Base-by-base conservation (phyloP, 2,797 vertebrate genomes). In the Chelon labrosus region DNA sequence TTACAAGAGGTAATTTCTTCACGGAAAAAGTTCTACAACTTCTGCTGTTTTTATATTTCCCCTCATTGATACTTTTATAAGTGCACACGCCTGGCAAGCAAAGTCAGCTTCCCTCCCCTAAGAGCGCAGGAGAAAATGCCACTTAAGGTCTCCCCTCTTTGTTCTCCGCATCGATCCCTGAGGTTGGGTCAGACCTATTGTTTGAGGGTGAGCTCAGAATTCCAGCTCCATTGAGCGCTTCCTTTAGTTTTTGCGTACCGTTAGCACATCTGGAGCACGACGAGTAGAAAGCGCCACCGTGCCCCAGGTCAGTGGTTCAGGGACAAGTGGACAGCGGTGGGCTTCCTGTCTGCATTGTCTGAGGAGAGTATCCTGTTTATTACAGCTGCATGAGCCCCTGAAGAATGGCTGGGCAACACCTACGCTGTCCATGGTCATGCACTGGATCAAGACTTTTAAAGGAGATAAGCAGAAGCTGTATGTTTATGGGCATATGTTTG, bases 361-460 rank as follows among this genome's bases (percentile, higher is more conserved):
- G 10, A 66, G 60, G 70, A 70, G 47, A 67, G 70, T 57, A 85
- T 93, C 91, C 91, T 95, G 91, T 94, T 93, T 93, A 88, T 88
- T 60, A 27, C 76, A 85, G 73, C 60, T 90, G 86, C 81, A 79
- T 55, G 75, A 68, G 58, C 56, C 1, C 12, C 79, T 85, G 75
- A 83, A 80, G 75, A 87, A 85, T 64, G 56, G 73, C 55, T 82
- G 83, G 83, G 84, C 83, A 73, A 56, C 75, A 64, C 66, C 50
- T 20, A 41, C 54, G 5, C 10, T 31, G 66, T 51, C 49, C 31
- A 10, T 37, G 46, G 27, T 46, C 58, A 31, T 47, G 59, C 63
- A 63, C 49, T 70, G 71, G 80, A 74, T 77, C 44, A 11, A 44
- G 69, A 50, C 17, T 60, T 82, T 55, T 39, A 47, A 73, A 59